A percentile compares a stretch with the other conserved stretches of the same genome.
Conservation (phyloP, 2,888 invertebrate genomes). For the Acrobasis repandana region DNA sequence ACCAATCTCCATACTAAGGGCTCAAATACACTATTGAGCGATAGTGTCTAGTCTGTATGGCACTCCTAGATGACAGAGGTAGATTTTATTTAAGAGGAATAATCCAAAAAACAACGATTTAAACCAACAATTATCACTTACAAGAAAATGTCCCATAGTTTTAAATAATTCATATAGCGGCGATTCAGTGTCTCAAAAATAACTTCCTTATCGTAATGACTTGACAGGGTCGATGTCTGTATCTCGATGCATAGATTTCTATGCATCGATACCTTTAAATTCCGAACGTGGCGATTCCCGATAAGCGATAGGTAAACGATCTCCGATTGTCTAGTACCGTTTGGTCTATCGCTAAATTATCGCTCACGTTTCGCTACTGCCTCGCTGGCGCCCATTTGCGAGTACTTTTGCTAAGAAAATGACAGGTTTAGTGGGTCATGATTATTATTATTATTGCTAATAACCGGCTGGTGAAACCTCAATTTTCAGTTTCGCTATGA, state of each 20-base stretch:
- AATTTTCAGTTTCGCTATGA: neutral
- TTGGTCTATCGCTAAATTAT: constrained; percentile 75
- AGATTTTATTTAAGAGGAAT: too few species aligned
- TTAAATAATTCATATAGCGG: constrained; percentile 9
- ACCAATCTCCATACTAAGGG: too few species aligned
- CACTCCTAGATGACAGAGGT: too few species aligned
- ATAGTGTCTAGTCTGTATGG: too few species aligned
- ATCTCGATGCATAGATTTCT: constrained; percentile 54
- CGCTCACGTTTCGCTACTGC: constrained; percentile 79
- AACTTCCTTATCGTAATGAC: constrained; percentile 11
- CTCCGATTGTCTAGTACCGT: constrained; percentile 72
- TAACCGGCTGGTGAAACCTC: constrained; percentile 3
- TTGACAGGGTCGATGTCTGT: constrained; percentile 46
- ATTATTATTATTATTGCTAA: neutral
- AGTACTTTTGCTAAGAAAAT: constrained; percentile 31
- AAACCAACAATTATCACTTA: too few species aligned
- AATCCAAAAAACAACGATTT: too few species aligned
- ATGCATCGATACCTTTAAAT: constrained; percentile 57
- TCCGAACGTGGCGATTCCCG: constrained; percentile 71
- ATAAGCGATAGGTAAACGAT: constrained; percentile 77
- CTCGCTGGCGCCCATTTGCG: constrained; percentile 55
- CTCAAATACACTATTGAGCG: too few species aligned
- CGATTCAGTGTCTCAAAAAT: neutral
- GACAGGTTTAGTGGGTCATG: neutral
- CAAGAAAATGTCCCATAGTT: too few species aligned